Base-by-base conservation (phyloP, 2,888 invertebrate genomes). In the Acleris sparsana region DNA sequence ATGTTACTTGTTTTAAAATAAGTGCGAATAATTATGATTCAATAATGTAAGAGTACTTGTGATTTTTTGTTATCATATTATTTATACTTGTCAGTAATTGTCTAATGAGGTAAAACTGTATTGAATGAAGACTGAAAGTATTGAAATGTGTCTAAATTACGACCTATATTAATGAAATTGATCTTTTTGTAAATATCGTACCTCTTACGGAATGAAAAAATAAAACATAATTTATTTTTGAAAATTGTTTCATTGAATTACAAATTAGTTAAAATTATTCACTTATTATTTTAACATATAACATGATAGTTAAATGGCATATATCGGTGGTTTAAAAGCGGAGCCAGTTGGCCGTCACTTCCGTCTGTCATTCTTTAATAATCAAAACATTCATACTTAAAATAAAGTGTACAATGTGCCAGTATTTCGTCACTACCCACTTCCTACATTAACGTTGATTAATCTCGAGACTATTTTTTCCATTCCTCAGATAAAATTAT, bases 71-170 rank as follows among this genome's bases (percentile, higher is more conserved):
- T 18, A 52, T 39, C 25, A 16, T 17, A 55, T 46, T 11, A 13
- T 17, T 25, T 25, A 25, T 17, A 22, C 73, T 17, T 16, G 46
- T 46, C 6, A 6, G 44, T 44, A 44, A 44, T 44, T 0, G 17
- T 46, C 6, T n/a, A 46, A 72, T 76, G 33, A 58, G 22, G 83
- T 88, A 88, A 83, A 88, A 89, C 85, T 88, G 87, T 88, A 86
- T 79, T 78, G 84, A 87, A 88, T 87, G 84, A 90, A 92, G 92
- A 91, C 92, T 92, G 92, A 92, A 46, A 83, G 85, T 86, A 82
- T 84, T 85, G 83, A 84, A 85, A 84, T 82, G 76, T 81, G 74
- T 80, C 78, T 82, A 83, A 83, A 80, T 83, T 80, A 79, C 69
- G 73, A 78, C 76, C 72, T 80, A 58, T 51, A 51, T 63, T 78